Conservation (phyloP, 2,113 vertebrate genomes). For the Pyrgilauda ruficollis region DNA sequence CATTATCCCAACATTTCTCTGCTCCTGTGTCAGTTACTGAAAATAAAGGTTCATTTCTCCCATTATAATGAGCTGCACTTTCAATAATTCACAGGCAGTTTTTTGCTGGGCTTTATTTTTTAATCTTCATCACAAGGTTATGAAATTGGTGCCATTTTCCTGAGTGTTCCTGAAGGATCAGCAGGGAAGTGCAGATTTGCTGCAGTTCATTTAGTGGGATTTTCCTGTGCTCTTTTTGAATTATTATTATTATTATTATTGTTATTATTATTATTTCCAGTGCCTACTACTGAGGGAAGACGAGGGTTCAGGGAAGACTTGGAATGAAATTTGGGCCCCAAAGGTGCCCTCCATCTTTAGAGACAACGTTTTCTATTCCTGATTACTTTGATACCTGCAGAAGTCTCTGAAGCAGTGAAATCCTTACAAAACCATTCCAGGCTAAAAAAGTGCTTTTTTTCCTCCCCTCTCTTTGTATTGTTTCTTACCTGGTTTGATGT, state of each 20-base stretch:
- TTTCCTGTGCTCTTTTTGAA: background rate
- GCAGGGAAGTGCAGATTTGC: background rate
- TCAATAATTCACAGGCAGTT: slow-evolving; percentile 56
- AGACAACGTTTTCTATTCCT: background rate
- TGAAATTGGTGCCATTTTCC: background rate
- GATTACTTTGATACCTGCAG: background rate
- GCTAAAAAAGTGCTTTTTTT: background rate
- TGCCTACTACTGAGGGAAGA: background rate
- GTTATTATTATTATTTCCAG: background rate
- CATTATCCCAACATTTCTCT: slow-evolving; percentile 37
- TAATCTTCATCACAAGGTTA: background rate
- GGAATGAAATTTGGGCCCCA: background rate
- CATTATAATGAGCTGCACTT: slow-evolving; percentile 52
- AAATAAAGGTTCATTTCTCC: slow-evolving; percentile 53
- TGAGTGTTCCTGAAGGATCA: background rate
- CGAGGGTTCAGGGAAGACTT: background rate
- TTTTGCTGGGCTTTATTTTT: slow-evolving; percentile 31
- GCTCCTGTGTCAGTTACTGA: slow-evolving; percentile 27
- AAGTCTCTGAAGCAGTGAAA: background rate
- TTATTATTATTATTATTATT: accelerated
- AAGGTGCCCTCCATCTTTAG: background rate
- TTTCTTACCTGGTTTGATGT: slow-evolving; percentile 38
- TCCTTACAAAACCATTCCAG: background rate
- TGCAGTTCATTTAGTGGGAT: background rate
- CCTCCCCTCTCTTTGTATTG: background rate